Base-by-base conservation (phyloP, 2,888 invertebrate genomes). In the Aethes cnicana region DNA sequence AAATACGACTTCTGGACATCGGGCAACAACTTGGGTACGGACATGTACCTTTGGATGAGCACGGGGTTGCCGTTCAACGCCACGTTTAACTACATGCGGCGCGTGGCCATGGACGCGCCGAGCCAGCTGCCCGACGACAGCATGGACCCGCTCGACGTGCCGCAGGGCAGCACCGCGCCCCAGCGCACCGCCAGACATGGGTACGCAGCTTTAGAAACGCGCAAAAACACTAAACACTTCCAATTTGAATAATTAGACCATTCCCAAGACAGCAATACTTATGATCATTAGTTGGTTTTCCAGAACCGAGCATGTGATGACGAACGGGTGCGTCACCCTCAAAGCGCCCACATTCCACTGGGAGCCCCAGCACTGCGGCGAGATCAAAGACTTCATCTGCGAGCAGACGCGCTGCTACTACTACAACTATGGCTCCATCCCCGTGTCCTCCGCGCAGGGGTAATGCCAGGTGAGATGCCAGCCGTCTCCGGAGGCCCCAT, bases 11-110 rank as follows among this genome's bases (percentile, higher is more conserved):
- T 95, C 81, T 96, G 96, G 96, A 96, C 96, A 68, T 96, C 96
- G 53, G 96, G 96, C 55, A 96, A 96, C 82, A 94, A 95, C 65
- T 88, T 96, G 53, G 96, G 96, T 23, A 95, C 96, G 9, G 95
- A 95, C 69, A 96, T 95, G 95, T 94, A 95, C 81, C 87, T 96
- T 53, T 96, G 96, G 96, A 95, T 96, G 96, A 96, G 95, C 76
- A 95, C 95, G 23, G 96, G 96, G 8, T 83, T 95, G 54, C 95
- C 96, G 23, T 95, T 96, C 86, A 96, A 96, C 80, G 94, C 95
- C 16, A 96, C 96, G n/a, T 96, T 96, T 81, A 95, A 95, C 82
- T 95, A 94, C 79, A 95, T 95, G 93, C 69, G 88, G 58, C 73
- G 89, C 21, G 90, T 93, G 69, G 75, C 83, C 37, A 80, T 91